Evolutionary conservation across 2,797 vertebrate species (phyloP), one percentile per base, ranked within the genome.

Genomic region (Peromyscus nudipes): DNA sequence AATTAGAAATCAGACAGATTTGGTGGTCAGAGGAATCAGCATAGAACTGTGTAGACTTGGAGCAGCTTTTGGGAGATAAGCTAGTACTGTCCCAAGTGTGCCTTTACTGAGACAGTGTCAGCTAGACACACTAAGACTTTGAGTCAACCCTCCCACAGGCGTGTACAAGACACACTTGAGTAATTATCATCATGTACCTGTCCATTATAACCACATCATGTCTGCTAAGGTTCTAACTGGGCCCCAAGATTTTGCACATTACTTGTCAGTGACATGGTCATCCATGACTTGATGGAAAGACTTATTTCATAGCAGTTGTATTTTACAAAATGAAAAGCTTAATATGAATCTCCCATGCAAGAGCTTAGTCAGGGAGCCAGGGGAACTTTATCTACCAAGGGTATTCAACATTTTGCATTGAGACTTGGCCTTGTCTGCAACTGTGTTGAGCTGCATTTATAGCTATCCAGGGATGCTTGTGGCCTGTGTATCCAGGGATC

Each of bases 201-300:
- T 65, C 37, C 12, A 0, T 62, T 67, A 4, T 34, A 25, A 25
- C 34, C 17, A 31, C 71, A 0, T 27, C 4, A 0, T 27, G 4
- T 77, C 77, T 46, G 19, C 7, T 37, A 43, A 84, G 10, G 34
- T 27, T 81, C 0, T 4, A 6, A 52, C 16, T 62, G n/a, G 3
- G 49, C 79, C 37, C 46, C 25, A 11, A 16, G 62, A 34, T 85
- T 67, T n/a, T 43, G 12, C 2, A 27, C 1, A 16, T 60, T 65
- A 31, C 13, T 19, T 65, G 14, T 83, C n/a, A 83, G 6, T 40
- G 57, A 7, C 37, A 9, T 14, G 12, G n/a, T 40, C 23, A 67
- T 10, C 34, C 21, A 16, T 8, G 7, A 19, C 46, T 49, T 85
- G 49, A 5, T 65, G 43, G 23, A 55, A 13, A 31, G 55, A 17